Conservation (phyloP, 2,888 invertebrate genomes). For the Trisateles emortualis region DNA sequence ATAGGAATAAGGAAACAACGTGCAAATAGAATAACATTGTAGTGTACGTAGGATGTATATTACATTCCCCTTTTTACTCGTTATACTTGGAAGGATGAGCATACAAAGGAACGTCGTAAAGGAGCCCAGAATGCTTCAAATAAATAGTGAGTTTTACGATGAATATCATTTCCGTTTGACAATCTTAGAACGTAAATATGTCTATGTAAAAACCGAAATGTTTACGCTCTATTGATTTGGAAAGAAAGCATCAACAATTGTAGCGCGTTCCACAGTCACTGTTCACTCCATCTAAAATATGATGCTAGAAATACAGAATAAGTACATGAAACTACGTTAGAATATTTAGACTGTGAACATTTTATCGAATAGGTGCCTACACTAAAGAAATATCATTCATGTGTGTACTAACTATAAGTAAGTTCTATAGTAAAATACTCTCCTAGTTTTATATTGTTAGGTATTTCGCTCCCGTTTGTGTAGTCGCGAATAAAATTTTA, state of each 20-base stretch:
- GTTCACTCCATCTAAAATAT: not conserved
- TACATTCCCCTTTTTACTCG: constrained; percentile 49
- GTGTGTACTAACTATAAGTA: not conserved
- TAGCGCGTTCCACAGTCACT: not conserved
- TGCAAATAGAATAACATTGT: constrained; percentile 47
- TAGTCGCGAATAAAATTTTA: constrained; percentile 35
- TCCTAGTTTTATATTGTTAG: constrained; percentile 14
- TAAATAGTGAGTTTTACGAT: constrained; percentile 42
- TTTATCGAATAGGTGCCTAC: not conserved
- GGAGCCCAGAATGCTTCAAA: constrained; percentile 25
- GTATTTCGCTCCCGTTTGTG: constrained; percentile 15
- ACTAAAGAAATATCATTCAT: constrained; percentile 1
- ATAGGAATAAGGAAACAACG: constrained; percentile 38
- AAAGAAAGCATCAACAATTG: constrained; percentile 22
- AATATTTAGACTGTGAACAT: not conserved
- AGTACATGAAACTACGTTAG: not conserved
- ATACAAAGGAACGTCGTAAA: constrained; percentile 37
- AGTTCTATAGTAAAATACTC: not conserved
- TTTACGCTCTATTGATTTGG: constrained; percentile 34
- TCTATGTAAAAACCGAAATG: constrained; percentile 34
- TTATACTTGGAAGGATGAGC: constrained; percentile 53
- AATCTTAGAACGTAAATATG: constrained; percentile 37
- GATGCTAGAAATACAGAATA: not conserved
- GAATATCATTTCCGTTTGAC: constrained; percentile 43
- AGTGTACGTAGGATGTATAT: constrained; percentile 23